Percentiles rank a stretch among this genome's conserved stretches.
Conservation (phyloP, 2,888 invertebrate species). For the Pharmacophagus antenor region DNA sequence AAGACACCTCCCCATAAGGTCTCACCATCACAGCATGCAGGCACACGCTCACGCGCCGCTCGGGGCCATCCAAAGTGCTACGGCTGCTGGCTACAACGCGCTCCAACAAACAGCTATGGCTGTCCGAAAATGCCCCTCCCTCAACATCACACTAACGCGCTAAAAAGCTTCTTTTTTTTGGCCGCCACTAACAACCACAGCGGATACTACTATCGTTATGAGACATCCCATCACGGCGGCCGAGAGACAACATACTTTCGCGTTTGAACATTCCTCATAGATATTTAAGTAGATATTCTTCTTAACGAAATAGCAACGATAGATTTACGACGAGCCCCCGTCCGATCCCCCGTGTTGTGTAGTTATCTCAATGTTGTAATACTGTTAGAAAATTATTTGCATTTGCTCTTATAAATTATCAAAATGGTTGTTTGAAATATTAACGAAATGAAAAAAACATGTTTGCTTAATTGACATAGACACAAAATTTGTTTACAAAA, state of each 20-base stretch:
- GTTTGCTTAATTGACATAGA: conserved; percentile 1
- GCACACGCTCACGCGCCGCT: conserved; percentile 66
- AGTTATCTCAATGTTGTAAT: conserved; percentile 59
- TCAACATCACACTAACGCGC: conserved; percentile 83
- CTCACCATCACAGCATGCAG: conserved; percentile 81
- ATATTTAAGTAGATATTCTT: neutral
- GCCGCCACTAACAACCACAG: neutral
- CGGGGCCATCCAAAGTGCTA: conserved; percentile 74
- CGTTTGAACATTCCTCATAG: neutral
- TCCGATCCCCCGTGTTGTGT: conserved; percentile 56
- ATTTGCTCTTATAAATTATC: conserved; percentile 43
- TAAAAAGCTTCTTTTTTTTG: conserved; percentile 21
- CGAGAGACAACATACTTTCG: neutral
- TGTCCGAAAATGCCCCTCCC: conserved; percentile 88
- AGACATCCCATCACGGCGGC: conserved; percentile 1
- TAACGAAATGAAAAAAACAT: conserved; percentile 35
- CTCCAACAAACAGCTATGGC: conserved; percentile 77
- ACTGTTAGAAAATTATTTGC: conserved; percentile 55
- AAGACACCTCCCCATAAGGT: conserved; percentile 88
- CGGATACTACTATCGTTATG: neutral
- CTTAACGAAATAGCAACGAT: conserved; percentile 31
- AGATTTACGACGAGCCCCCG: conserved; percentile 46
- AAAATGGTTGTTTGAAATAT: conserved; percentile 31
- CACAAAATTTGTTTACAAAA: neutral
- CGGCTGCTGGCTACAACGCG: conserved; percentile 78